These are phyloP conservation scores for Trichacis sp. DNA, from an alignment of 2,888 invertebrate genomes.

Conservation along the genomic window DNA sequence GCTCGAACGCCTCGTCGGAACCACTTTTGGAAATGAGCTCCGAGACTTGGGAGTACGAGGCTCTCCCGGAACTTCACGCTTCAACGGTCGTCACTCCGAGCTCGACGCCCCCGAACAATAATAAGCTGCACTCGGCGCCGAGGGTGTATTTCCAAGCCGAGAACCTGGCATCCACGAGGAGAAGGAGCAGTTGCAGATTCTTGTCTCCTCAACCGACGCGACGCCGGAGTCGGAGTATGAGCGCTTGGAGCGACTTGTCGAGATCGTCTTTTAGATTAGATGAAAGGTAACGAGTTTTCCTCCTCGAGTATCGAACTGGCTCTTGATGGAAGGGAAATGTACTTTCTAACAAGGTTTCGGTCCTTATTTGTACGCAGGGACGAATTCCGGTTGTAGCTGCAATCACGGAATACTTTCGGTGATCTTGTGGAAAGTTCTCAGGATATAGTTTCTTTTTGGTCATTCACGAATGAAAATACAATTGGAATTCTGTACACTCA, in stretches of 20 bases:
- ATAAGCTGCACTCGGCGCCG: constrained; percentile 53
- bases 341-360: too few relatives aligned
- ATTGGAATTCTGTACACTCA: too few relatives aligned
- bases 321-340: too few relatives aligned
- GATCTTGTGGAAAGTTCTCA: too few relatives aligned
- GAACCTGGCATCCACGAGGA: constrained; percentile 60
- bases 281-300: constrained; percentile 73
- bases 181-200: constrained; percentile 59
- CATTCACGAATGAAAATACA: too few relatives aligned
- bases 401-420: too few relatives aligned
- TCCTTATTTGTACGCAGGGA: too few relatives aligned
- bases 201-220: constrained; percentile 52
- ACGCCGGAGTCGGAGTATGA: constrained; percentile 76
- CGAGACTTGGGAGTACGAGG: constrained; percentile 64
- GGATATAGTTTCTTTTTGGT: too few relatives aligned
- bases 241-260: constrained; percentile 89
- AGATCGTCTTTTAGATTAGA: constrained; percentile 85
- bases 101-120: constrained; percentile 57
- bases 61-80: constrained; percentile 60
- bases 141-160: constrained; percentile 76
- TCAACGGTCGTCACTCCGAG: constrained; percentile 59
- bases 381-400: too few relatives aligned
- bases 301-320: too few relatives aligned
- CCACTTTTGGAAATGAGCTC: constrained; percentile 69
- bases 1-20: constrained; percentile 59